phyloP scores from a whole-genome alignment of 2,888 invertebrate species.

The Acleris emargana region DNA sequence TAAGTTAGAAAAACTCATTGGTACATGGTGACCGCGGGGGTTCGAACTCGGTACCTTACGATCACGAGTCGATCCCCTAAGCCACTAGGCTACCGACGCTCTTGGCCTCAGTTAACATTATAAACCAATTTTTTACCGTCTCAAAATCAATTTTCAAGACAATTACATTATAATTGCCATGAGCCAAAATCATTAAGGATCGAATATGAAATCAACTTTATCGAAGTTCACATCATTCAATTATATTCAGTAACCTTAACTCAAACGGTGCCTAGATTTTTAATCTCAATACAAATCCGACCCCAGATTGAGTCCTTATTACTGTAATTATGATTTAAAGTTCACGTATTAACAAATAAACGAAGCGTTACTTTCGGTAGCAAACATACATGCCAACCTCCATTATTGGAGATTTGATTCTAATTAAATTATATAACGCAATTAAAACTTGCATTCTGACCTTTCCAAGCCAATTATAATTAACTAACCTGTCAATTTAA shows the following conservation, averaged over 20 bases:
- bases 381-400: conserved; percentile 8
- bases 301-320: too few species aligned
- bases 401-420: conserved; percentile 17
- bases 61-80: too few species aligned
- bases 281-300: too few species aligned
- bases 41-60: too few species aligned
- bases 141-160: conserved; percentile 15
- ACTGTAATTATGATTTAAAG: conserved; percentile 16
- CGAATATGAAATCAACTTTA: conserved; percentile 20
- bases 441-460: conserved; percentile 42
- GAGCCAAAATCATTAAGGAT: conserved; percentile 10
- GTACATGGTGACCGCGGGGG: too few species aligned
- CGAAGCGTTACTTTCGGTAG: conserved; percentile 25
- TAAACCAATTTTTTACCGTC: neutral
- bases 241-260: conserved; percentile 19
- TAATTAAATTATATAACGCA: conserved; percentile 41
- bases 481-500: conserved; percentile 61
- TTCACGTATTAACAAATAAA: conserved; percentile 29
- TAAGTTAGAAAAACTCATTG: too few species aligned
- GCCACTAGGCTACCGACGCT: too few species aligned
- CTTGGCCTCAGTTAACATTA: too few species aligned
- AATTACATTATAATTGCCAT: conserved; percentile 19
- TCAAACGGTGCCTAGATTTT: too few species aligned
- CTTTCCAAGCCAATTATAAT: conserved; percentile 52
- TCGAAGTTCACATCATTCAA: conserved; percentile 34